These are phyloP conservation scores for Coenonympha glycerion DNA, from an alignment of 2,888 invertebrate genomes.

Conservation along the genomic window DNA sequence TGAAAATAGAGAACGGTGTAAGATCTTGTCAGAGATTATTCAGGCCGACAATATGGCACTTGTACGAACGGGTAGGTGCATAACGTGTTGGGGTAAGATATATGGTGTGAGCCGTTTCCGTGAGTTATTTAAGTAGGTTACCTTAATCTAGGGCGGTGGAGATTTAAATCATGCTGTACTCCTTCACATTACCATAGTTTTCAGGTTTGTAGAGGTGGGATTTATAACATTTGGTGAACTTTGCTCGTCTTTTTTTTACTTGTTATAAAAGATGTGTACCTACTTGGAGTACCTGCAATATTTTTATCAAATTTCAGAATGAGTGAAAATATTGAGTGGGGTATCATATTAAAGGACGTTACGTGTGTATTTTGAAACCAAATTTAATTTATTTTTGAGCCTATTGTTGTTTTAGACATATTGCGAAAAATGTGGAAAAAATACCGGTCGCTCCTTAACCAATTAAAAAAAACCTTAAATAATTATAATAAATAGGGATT, in stretches of 20 bases:
- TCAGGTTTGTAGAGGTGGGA: conserved; percentile 12
- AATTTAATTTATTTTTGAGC: too few relatives aligned
- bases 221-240: not conserved
- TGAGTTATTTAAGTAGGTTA: conserved; percentile 30
- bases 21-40: conserved; percentile 18
- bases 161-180: conserved; percentile 29
- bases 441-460: too few relatives aligned
- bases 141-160: conserved; percentile 29
- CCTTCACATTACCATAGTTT: conserved; percentile 25
- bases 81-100: conserved; percentile 17
- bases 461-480: too few relatives aligned
- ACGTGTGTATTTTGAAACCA: too few relatives aligned
- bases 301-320: too few relatives aligned
- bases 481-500: too few relatives aligned
- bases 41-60: conserved; percentile 19
- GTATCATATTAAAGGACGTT: too few relatives aligned
- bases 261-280: too few relatives aligned
- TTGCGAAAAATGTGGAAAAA: too few relatives aligned
- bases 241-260: not conserved
- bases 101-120: conserved; percentile 21
- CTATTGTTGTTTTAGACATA: too few relatives aligned
- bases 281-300: too few relatives aligned
- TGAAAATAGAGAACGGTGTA: conserved; percentile 7
- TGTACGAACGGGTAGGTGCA: not conserved
- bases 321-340: too few relatives aligned